Base-by-base conservation (phyloP, 35 echinoderm and acorn worm genomes). In the Holothuria glaberrima region DNA sequence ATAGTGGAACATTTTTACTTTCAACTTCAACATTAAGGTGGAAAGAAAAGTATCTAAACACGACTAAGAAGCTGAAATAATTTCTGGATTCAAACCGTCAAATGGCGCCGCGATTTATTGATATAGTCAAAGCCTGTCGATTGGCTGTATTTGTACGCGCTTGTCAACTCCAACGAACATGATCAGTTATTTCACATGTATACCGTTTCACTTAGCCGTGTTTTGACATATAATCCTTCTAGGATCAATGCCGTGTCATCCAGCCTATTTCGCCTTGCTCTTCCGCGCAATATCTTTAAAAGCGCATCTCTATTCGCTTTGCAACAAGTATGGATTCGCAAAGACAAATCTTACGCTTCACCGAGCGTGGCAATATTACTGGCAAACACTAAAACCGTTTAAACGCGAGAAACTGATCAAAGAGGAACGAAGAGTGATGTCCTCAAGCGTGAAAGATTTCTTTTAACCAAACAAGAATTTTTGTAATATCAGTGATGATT, bases 401-500 rank as follows among this genome's bases (percentile, higher is more conserved):
- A 75, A 44, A 75, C 46, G 71, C 71, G 46, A 75, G 35, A 44
- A 75, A 75, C 30, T 44, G 71, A 75, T 41, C 35, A 45, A 75
- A 75, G 69, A 73, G 17, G 30, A 34, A 19, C 29, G 35, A 73
- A 73, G 5, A 18, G 69, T 12, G 46, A 75, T 75, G 71, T 75
- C 71, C 46, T 44, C 33, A 44, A 38, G 71, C 71, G 71, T 75
- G 71, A 75, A 75, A 75, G 71, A 75, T 44, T 75, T 25, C 34
- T 73, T 75, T 75, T 75, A 75, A 75, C 71, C 71, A 75, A 75
- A 75, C 71, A 75, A 75, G 71, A 75, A 44, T 75, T 75, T 44
- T 75, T 44, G 71, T 73, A 44, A 75, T 44, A 75, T 75, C 71
- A 44, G 71, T 75, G 71, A 75, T 45, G 71, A 44, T 6, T 75